phyloP scores from a whole-genome alignment of 2,797 vertebrate species.

The Lophotriccus pileatus region DNA sequence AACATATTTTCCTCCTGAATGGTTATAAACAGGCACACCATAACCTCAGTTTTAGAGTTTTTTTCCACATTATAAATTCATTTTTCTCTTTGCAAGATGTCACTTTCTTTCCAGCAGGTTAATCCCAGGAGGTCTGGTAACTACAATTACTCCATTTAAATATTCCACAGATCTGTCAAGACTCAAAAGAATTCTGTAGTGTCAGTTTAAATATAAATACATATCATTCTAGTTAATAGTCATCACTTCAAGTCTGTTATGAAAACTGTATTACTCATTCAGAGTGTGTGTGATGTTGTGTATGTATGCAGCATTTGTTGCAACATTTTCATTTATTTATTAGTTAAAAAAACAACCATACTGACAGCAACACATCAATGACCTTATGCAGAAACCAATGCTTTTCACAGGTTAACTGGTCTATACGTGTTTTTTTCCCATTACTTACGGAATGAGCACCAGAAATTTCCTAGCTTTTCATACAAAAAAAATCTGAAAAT shows the following conservation, averaged over 20 bases:
- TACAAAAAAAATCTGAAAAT: conserved; percentile 50
- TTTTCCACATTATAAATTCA: conserved; percentile 65
- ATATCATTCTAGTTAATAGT: conserved; percentile 80
- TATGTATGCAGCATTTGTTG: conserved; percentile 37
- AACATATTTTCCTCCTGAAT: conserved; percentile 63
- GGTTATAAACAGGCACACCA: conserved; percentile 64
- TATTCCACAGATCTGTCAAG: conserved; percentile 80
- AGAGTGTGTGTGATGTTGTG: conserved; percentile 40
- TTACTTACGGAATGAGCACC: conserved; percentile 24
- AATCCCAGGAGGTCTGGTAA: conserved; percentile 77
- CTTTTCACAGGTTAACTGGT: conserved; percentile 64
- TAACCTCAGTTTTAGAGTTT: conserved; percentile 63
- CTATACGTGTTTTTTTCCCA: conserved; percentile 48
- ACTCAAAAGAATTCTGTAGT: conserved; percentile 79
- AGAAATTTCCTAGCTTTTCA: conserved; percentile 54
- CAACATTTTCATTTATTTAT: conserved; percentile 70
- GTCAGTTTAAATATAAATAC: conserved; percentile 84
- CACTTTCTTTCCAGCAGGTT: conserved; percentile 74
- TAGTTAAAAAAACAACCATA: conserved; percentile 62
- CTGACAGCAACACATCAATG: conserved; percentile 49
- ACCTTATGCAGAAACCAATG: conserved; percentile 60
- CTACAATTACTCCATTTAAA: conserved; percentile 80
- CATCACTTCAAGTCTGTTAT: conserved; percentile 75
- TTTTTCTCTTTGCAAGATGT: conserved; percentile 74
- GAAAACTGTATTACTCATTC: conserved; percentile 74